A percentile compares a stretch with the other conserved stretches of the same genome.
These are phyloP conservation scores for Allygus modestus DNA, from an alignment of 2,888 invertebrate species.

Conservation along the genomic window DNA sequence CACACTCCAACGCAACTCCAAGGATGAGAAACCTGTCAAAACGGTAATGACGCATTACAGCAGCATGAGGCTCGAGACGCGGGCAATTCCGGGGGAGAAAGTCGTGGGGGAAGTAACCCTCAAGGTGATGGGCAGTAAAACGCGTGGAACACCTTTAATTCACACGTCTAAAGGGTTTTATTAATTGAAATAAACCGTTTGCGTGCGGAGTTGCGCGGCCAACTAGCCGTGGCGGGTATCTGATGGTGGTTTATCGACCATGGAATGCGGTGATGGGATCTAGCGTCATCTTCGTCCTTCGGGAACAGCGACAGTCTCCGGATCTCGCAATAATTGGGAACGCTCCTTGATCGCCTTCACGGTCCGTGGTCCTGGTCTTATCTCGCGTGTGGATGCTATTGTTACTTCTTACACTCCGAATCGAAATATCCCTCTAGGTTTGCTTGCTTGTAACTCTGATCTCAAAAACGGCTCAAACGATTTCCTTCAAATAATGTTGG, in stretches of 20 bases:
- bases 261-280: conserved; percentile 50
- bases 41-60: background rate
- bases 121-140: conserved; percentile 15
- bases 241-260: conserved; percentile 55
- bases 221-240: conserved; percentile 49
- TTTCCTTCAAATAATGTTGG: too few species aligned
- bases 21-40: conserved; percentile 1
- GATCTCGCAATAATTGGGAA: conserved; percentile 19
- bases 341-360: background rate
- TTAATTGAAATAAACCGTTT: conserved; percentile 37
- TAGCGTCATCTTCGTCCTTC: conserved; percentile 5
- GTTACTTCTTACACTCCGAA: too few species aligned
- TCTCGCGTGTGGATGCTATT: too few species aligned
- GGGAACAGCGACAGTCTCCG: background rate
- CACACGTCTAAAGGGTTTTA: conserved; percentile 9
- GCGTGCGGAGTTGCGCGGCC: conserved; percentile 26
- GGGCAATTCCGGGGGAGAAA: background rate
- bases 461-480: too few species aligned
- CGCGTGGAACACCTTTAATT: background rate
- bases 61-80: background rate
- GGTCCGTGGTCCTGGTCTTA: background rate
- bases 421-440: too few species aligned
- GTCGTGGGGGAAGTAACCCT: background rate
- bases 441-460: too few species aligned
- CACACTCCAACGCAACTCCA: background rate